Evolutionary conservation across 1,140 invertebrate species (phyloP), one percentile per base, ranked within the genome.

Genomic region (Drepana arcuata): DNA sequence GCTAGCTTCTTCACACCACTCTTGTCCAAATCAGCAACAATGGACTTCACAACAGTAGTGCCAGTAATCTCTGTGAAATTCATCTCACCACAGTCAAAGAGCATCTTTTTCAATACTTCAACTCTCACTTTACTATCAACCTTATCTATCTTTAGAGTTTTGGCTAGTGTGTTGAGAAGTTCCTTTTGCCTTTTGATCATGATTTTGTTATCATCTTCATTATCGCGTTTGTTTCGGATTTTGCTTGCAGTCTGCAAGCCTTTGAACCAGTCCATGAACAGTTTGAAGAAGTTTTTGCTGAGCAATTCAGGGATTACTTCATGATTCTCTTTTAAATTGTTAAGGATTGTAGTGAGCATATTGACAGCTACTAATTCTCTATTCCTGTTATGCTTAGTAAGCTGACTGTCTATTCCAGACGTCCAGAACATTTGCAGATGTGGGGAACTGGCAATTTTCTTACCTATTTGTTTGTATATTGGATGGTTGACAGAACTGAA

Each of bases 11-110:
- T 88, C 0, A 92, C 81, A 26, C 88, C 86, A 34, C 86, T 85
- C n/a, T 56, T 51, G 34, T 86, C 84, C 34, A 91, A 75, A 63
- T 84, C 86, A 7, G 73, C 67, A n/a, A 85, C 87, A 21, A 91
- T 83, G 14, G 85, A 75, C 61, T 89, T 88, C 1, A 91, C 63
- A 26, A 91, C 43, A 48, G 86, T 88, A 7, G 84, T 86, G 14
- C 86, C 86, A 15, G 89, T 91, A 15, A 88, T 87, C 67, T 91
- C 91, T 56, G 91, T 88, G 45, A 92, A 89, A 72, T 90, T 88
- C 41, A 92, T 85, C 55, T 87, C 87, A 1, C 90, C 90, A 3
- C 89, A 88, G 64, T 85, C 77, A 16, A 90, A 78, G 14, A 91
- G 67, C 2, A 92, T 59, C 57, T 87, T 89, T 34, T 89, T 87